phyloP scores from a whole-genome alignment of 2,888 invertebrate genomes.

The Crematogaster levior region DNA sequence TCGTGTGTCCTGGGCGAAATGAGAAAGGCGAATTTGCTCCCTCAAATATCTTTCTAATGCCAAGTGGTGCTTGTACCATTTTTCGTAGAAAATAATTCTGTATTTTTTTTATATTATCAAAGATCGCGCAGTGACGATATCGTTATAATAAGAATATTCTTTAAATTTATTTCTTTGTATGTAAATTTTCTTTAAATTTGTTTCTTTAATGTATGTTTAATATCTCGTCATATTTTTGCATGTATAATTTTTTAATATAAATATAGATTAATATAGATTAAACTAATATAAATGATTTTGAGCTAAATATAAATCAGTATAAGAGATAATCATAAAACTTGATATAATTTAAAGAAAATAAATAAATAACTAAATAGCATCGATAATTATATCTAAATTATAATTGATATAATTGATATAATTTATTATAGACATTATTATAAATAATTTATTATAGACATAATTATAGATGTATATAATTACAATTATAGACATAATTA shows the following conservation, averaged over 20 bases:
- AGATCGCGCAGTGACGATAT: not conserved
- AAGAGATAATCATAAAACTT: not conserved
- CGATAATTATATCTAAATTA: not conserved
- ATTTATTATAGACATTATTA: too few relatives aligned
- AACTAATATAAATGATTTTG: too few relatives aligned
- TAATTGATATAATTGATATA: too few relatives aligned
- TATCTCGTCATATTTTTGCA: not conserved
- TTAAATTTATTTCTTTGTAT: conserved; percentile 4
- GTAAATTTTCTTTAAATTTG: too few relatives aligned
- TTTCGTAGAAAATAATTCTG: not conserved
- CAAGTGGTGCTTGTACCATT: conserved; percentile 6
- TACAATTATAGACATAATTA: too few relatives aligned
- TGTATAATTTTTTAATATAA: too few relatives aligned
- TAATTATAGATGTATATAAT: too few relatives aligned
- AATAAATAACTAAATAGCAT: not conserved
- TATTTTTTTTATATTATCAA: not conserved
- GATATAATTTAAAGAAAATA: not conserved
- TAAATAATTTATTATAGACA: too few relatives aligned
- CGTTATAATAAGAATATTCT: not conserved
- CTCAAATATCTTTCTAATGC: conserved; percentile 20
- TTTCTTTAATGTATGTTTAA: too few relatives aligned
- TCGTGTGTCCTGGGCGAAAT: conserved; percentile 35
- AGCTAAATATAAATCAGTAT: too few relatives aligned
- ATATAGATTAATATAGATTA: too few relatives aligned
- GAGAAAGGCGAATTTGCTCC: conserved; percentile 25